Conservation (phyloP, 1,140 invertebrate genomes). For the Drosophila equinoxialis region DNA sequence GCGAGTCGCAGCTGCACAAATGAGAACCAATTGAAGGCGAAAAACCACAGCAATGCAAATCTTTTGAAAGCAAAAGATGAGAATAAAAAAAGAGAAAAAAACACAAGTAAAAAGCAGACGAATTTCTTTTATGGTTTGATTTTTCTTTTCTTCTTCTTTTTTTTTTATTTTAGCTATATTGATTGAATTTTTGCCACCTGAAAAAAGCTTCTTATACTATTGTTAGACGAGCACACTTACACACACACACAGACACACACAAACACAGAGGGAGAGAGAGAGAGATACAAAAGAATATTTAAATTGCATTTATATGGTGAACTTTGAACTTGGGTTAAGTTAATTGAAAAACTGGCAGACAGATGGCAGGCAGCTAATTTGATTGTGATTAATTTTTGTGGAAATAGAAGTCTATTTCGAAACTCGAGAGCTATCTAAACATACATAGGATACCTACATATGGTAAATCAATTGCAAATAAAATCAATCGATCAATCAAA, state of each 20-base stretch:
- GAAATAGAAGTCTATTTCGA: background rate
- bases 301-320: slow-evolving; percentile 13
- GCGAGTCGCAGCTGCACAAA: slow-evolving; percentile 11
- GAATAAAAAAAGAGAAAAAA: background rate
- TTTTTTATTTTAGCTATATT: slow-evolving; percentile 7
- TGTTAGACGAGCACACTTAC: slow-evolving; percentile 19
- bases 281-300: slow-evolving; percentile 8
- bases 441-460: too few species aligned
- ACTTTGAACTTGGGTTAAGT: slow-evolving; percentile 18
- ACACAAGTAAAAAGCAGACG: background rate
- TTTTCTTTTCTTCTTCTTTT: background rate
- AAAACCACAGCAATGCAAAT: slow-evolving; percentile 21
- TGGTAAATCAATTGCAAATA: background rate
- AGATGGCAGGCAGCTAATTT: slow-evolving; percentile 18
- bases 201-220: slow-evolving; percentile 5
- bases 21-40: slow-evolving; percentile 9
- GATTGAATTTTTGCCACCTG: slow-evolving; percentile 19
- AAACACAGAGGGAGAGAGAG: too few species aligned
- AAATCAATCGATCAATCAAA: slow-evolving; percentile 43
- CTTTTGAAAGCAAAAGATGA: slow-evolving; percentile 12
- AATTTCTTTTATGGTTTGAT: slow-evolving; percentile 12
- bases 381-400: slow-evolving; percentile 21
- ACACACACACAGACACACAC: too few species aligned
- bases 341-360: slow-evolving; percentile 28
- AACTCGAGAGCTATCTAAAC: background rate